Base-by-base conservation (phyloP, 2,888 invertebrate species). In the Stegana nigrithorax region DNA sequence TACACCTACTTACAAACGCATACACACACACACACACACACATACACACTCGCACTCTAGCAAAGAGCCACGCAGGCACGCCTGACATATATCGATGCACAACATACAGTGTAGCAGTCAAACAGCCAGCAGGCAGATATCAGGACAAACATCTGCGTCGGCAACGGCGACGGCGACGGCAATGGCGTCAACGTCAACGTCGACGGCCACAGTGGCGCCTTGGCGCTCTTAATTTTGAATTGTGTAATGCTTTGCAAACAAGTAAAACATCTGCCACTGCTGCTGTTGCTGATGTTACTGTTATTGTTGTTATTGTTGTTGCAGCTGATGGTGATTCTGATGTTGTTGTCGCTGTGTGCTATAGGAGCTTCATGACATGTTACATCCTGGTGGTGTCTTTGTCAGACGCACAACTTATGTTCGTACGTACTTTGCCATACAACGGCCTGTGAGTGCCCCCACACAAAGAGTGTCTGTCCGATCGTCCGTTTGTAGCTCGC, bases 381-480 rank as follows among this genome's bases (percentile, higher is more conserved):
- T 55, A 55, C 53, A 55, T 55, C 53, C 53, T 55, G 53, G 53
- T 55, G 32, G 36, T 55, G 53, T 55, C 36, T 36, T 55, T 55
- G 53, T 55, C 53, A 55, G 53, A 36, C 53, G 36, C 36, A 55
- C 53, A 50, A 25, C 8, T 8, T 25, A 23, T 47, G 47, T 21
- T 23, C 12, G 12, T 45, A 19, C 23, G 14, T 39, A 39, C 39
- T 39, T 6, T 51, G 51, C 17, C 17, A 27, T 50, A 17, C 10
- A 10, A 39, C n/a, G 50, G 25, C 26, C 29, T 19, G 27, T 51
- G 14, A 23, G 51, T 51, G 4, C 19, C 19, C 32, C 17, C n/a
- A n/a, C n/a, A n/a, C n/a, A n/a, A n/a, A n/a, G n/a, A n/a, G n/a
- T n/a, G 21, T 32, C n/a, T 26, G 10, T 27, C 23, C 4, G 25